phyloP scores from a whole-genome alignment of 2,113 vertebrate species.

The Corythornis madagascariensis region DNA sequence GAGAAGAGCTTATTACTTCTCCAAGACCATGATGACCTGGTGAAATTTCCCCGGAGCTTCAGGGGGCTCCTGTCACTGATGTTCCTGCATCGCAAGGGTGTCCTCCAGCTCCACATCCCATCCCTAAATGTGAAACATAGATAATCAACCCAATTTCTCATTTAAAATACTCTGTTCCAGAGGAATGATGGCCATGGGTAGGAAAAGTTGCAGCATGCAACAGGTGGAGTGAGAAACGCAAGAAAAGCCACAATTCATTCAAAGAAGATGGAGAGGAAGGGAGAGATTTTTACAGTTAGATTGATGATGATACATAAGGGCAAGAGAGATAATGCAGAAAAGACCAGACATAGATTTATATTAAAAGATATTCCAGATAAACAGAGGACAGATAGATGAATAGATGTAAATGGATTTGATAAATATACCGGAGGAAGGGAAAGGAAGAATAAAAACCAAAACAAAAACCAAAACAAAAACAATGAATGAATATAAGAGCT shows the following conservation, averaged over 20 bases:
- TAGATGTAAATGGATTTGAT: conserved; percentile 27
- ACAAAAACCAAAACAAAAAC: neutral
- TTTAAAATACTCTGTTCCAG: neutral
- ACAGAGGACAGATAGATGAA: neutral
- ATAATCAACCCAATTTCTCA: rapidly evolving
- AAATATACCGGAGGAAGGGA: neutral
- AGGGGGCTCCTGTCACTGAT: neutral
- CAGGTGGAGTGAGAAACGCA: neutral
- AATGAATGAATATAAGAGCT: neutral
- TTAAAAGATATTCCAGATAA: neutral
- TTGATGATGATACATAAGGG: neutral
- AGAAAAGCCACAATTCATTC: neutral
- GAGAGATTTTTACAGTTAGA: neutral
- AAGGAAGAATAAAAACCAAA: neutral
- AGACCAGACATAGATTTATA: neutral
- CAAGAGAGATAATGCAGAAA: neutral
- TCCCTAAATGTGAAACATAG: neutral
- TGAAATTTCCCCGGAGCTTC: neutral
- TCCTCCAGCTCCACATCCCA: neutral
- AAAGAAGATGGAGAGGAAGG: neutral
- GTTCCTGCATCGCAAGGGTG: too few species aligned
- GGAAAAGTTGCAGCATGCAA: neutral
- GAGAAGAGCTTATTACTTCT: neutral
- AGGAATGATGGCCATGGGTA: neutral
- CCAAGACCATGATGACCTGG: neutral